Evolutionary conservation across 1,140 invertebrate species (phyloP).

Genomic region (Papilio glaucus): DNA sequence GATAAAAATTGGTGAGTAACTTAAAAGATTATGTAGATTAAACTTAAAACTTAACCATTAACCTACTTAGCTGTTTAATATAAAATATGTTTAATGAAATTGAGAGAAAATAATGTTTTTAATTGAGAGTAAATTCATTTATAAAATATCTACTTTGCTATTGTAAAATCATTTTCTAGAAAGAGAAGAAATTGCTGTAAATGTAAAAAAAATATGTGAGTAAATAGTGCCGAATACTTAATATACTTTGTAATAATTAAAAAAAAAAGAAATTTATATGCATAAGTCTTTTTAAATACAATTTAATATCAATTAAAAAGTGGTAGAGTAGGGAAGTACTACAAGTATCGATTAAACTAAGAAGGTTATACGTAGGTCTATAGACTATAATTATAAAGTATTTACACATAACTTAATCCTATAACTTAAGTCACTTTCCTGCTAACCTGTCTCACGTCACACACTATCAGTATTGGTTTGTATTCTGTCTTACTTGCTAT

Average conservation of each 20-base stretch:
- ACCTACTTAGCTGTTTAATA: conserved; percentile 5
- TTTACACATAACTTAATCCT: neutral
- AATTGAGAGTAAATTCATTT: too few relatives aligned
- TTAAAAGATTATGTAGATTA: neutral
- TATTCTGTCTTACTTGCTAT: too few relatives aligned
- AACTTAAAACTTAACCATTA: conserved; percentile 19
- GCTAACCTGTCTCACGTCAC: conserved; percentile 4
- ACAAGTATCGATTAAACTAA: neutral
- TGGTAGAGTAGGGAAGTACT: neutral
- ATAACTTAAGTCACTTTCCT: neutral
- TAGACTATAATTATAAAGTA: conserved; percentile 1
- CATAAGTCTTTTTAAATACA: too few relatives aligned
- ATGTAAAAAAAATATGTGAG: too few relatives aligned
- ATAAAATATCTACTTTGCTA: too few relatives aligned
- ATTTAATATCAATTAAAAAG: too few relatives aligned
- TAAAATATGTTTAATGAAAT: neutral
- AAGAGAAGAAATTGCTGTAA: too few relatives aligned
- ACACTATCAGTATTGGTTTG: neutral
- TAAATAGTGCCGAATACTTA: neutral
- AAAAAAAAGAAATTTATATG: too few relatives aligned
- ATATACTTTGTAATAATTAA: neutral
- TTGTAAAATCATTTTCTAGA: too few relatives aligned
- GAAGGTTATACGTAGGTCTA: conserved; percentile 31
- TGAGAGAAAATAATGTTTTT: neutral
- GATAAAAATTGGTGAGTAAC: conserved; percentile 31